These are phyloP conservation scores for Heliocidaris tuberculata DNA, from an alignment of 35 echinoderm and acorn worm species.

Conservation along the genomic window DNA sequence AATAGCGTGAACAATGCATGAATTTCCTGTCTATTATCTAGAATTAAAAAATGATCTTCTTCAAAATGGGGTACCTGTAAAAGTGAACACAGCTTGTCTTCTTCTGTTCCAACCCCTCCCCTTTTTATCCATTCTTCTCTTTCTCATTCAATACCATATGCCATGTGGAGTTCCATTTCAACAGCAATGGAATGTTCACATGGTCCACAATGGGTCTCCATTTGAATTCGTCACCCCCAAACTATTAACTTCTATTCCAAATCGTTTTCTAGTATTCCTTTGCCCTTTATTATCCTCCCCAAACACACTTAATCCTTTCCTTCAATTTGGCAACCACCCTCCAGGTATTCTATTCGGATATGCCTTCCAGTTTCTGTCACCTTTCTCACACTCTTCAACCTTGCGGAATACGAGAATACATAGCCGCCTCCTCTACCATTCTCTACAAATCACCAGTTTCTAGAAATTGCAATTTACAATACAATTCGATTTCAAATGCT, in stretches of 20 bases:
- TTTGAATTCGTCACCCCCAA: slow-evolving; percentile 27
- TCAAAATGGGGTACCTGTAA: background rate
- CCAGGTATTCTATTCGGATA: background rate
- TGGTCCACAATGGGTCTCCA: background rate
- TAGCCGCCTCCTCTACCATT: background rate
- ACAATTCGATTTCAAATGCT: too few relatives aligned
- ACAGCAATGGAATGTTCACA: background rate
- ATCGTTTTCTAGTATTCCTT: slow-evolving; percentile 5
- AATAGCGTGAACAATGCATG: too few relatives aligned
- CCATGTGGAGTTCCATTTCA: background rate
- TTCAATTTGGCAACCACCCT: background rate
- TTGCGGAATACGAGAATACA: background rate
- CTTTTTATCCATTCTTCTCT: background rate
- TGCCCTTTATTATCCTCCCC: slow-evolving; percentile 22
- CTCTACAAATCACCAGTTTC: background rate
- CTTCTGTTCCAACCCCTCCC: background rate
- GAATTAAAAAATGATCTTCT: background rate
- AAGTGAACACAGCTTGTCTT: background rate
- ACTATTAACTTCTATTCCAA: slow-evolving; percentile 35
- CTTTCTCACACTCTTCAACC: slow-evolving; percentile 33
- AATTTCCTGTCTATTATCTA: too few relatives aligned
- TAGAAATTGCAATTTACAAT: too few relatives aligned
- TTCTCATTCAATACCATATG: background rate
- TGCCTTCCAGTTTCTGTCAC: slow-evolving; percentile 14
- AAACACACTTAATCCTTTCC: slow-evolving; percentile 40